Base-by-base conservation (phyloP, 2,888 invertebrate genomes). In the Drosophila incognita region DNA sequence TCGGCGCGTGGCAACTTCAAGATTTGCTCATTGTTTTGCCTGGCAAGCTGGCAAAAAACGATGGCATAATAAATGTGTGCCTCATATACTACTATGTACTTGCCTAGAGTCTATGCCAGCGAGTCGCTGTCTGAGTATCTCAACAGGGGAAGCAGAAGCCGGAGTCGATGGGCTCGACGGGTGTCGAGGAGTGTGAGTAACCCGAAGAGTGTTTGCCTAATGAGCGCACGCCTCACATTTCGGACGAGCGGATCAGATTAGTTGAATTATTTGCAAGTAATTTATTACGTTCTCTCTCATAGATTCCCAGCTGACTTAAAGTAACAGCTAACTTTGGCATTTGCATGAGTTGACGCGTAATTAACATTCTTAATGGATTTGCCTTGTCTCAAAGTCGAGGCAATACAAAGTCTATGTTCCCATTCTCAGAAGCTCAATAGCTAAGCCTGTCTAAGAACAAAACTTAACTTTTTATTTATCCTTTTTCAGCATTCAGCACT, bases 231-330 rank as follows among this genome's bases (percentile, higher is more conserved):
- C 87, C 84, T 84, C 80, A 75, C 87, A 86, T 83, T 88, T 70
- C 80, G 53, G 56, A 56, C 61, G 54, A 61, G 52, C 74, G 76
- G 74, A 74, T 78, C 74, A 80, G 90, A 87, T 90, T 90, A 91
- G 81, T 83, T 81, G 86, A 87, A 83, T 87, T 90, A 90, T 90
- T 89, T 87, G 81, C 85, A 84, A 90, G 90, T 84, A 90, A 90
- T 91, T 90, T 90, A 89, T 89, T 89, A 84, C 83, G 73, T 80
- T 83, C 60, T 57, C 87, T 69, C 82, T 74, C 82, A 78, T 78
- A 69, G 84, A 74, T 74, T 83, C 60, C 64, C 74, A 21, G 49
- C 70, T 58, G 70, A 63, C 66, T 86, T 71, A 42, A 68, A 76
- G 69, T 61, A 69, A 59, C 40, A 52, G 15, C 42, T 51, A 62